Base-by-base conservation (phyloP, 2,888 invertebrate species). In the Bruchidius siliquastri region DNA sequence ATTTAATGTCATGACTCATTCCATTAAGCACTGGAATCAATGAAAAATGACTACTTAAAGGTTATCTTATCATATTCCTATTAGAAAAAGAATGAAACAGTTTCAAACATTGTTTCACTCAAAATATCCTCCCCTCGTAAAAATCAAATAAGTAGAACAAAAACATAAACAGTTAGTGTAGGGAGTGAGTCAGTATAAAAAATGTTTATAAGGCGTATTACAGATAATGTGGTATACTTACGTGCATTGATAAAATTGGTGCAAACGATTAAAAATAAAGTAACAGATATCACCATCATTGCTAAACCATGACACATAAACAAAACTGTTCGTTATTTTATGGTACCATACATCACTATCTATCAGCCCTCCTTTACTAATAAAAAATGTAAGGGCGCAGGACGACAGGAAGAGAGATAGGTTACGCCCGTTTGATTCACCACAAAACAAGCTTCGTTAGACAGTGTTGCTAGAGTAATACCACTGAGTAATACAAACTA, bases 221-320 rank as follows among this genome's bases (percentile, higher is more conserved):
- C 49, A 49, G 3, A 13, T 13, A 8, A 72, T 68, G 18, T 21
- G 69, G 0, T 22, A 22, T 73, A 73, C 71, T 69, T 75, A 77
- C 78, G 76, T 74, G 78, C 74, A 70, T 70, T 75, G 69, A 74
- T 75, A 68, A 76, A 74, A 70, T 72, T 69, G 70, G 77, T 71
- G 67, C 71, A 75, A 75, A 75, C 66, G 74, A 76, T 69, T 74
- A 76, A 75, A 75, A 75, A 73, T 75, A 78, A 77, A 77, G 69
- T 76, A 78, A 78, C 73, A 77, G 73, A 74, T 32, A 76, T 49
- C 49, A 72, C 30, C 75, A 78, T 67, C 77, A 77, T 78, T 66
- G 70, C 73, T 76, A 76, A 67, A 76, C 70, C 76, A 76, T 76
- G 72, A 74, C 76, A 75, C 49, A 49, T 49, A 49, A 4, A 13